These are phyloP conservation scores for mouse (Mus musculus) DNA, from an alignment of 2,113 vertebrate genomes.

Conservation along the genomic window DNA sequence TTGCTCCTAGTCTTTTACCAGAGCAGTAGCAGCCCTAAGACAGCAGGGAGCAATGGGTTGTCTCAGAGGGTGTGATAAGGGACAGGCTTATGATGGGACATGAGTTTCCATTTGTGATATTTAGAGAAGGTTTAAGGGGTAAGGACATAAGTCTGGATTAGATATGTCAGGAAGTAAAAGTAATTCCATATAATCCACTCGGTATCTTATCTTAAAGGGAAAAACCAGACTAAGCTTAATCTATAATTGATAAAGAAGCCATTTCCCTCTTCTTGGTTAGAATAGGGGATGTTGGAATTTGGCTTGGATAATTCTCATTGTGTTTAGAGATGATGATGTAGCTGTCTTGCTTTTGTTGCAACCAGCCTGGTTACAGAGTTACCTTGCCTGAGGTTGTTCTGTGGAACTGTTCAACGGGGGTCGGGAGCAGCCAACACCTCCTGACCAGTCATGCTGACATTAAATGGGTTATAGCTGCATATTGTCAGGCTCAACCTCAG, in stretches of 20 bases:
- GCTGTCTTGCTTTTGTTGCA: not conserved
- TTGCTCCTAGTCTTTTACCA: not conserved
- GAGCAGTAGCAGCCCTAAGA: not conserved
- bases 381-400: not conserved
- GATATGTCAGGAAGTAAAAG: not conserved
- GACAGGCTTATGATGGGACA: not conserved
- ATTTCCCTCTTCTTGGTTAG: not conserved
- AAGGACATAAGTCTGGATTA: not conserved
- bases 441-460: not conserved
- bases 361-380: not conserved
- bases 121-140: not conserved
- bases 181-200: not conserved
- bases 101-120: not conserved
- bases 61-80: not conserved
- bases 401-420: not conserved
- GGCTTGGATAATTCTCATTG: not conserved
- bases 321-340: not conserved
- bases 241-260: not conserved
- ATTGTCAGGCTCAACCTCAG: not conserved
- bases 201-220: not conserved
- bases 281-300: not conserved
- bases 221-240: not conserved
- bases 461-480: not conserved
- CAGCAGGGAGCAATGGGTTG: not conserved
- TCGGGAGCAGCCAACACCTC: not conserved